Percentiles rank a stretch among this genome's conserved stretches.
Evolutionary conservation across 92 coral and sea anemone species (phyloP).

Genomic region (Phymanthus crucifer): DNA sequence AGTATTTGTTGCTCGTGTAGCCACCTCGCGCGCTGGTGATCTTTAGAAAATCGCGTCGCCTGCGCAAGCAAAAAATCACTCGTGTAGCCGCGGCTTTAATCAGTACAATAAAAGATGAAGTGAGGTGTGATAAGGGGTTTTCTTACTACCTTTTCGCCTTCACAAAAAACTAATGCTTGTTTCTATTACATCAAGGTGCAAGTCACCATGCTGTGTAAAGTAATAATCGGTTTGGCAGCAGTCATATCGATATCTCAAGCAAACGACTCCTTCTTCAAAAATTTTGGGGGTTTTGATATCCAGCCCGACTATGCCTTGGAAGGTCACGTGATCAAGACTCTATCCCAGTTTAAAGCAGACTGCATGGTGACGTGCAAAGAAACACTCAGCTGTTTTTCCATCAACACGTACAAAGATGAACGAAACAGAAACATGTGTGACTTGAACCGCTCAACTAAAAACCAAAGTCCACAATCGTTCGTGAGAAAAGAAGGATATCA

Average conservation of each 20-base stretch:
- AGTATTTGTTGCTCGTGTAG: too few species aligned
- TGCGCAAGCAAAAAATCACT: too few species aligned
- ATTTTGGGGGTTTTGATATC: neutral
- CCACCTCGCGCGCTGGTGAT: too few species aligned
- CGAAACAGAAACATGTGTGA: neutral
- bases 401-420: slow-evolving; percentile 6
- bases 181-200: too few species aligned
- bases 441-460: neutral
- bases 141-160: too few species aligned
- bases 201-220: neutral
- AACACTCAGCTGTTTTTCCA: slow-evolving; percentile 13
- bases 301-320: neutral
- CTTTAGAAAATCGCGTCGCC: too few species aligned
- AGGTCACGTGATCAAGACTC: slow-evolving; percentile 22
- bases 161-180: too few species aligned
- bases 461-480: neutral
- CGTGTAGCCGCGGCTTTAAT: too few species aligned
- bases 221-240: neutral
- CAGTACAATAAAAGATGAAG: too few species aligned
- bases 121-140: too few species aligned
- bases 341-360: slow-evolving; percentile 8
- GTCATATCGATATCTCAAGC: neutral
- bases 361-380: slow-evolving; percentile 2
- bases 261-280: neutral
- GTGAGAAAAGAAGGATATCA: neutral